Conservation (phyloP, 1,140 invertebrate genomes). For the Drosophila obscura region DNA sequence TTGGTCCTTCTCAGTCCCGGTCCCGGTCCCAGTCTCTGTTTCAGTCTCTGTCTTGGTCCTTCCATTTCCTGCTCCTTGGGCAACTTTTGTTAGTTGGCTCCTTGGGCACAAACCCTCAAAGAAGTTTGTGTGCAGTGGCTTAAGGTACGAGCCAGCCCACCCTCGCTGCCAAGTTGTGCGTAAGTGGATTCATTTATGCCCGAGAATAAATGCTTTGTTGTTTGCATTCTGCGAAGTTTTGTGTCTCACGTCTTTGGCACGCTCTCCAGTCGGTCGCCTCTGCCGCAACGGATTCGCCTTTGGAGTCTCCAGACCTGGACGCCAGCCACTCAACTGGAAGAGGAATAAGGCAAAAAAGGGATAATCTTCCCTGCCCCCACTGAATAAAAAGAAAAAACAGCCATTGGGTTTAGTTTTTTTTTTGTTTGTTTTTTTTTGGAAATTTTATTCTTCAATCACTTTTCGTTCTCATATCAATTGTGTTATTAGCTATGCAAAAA, state of each 20-base stretch:
- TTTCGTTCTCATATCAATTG: conserved; percentile 72
- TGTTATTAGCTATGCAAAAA: conserved; percentile 77
- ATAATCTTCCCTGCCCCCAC: neutral
- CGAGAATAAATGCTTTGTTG: conserved; percentile 75
- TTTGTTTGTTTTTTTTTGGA: conserved; percentile 4
- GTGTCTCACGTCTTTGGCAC: conserved; percentile 65
- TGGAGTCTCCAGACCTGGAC: too few species aligned
- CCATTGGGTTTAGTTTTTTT: neutral
- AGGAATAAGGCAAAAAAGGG: conserved; percentile 12
- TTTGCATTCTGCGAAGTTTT: conserved; percentile 79
- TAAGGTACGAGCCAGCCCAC: conserved; percentile 32
- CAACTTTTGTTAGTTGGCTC: conserved; percentile 14
- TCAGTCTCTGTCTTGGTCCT: conserved; percentile 17
- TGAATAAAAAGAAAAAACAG: neutral
- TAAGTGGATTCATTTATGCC: conserved; percentile 77
- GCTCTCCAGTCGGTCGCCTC: conserved; percentile 14
- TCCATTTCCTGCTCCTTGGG: conserved; percentile 13
- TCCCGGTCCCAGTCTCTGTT: conserved; percentile 16
- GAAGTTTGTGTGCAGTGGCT: conserved; percentile 56
- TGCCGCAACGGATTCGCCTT: too few species aligned
- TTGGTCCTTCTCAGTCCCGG: neutral
- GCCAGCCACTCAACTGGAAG: conserved; percentile 53
- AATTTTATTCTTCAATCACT: conserved; percentile 79
- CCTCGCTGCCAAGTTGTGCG: conserved; percentile 40
- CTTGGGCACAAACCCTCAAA: conserved; percentile 10